Percentiles rank a stretch among this genome's conserved stretches.
phyloP scores from a whole-genome alignment of 2,888 invertebrate genomes.

The Machimus atricapillus region DNA sequence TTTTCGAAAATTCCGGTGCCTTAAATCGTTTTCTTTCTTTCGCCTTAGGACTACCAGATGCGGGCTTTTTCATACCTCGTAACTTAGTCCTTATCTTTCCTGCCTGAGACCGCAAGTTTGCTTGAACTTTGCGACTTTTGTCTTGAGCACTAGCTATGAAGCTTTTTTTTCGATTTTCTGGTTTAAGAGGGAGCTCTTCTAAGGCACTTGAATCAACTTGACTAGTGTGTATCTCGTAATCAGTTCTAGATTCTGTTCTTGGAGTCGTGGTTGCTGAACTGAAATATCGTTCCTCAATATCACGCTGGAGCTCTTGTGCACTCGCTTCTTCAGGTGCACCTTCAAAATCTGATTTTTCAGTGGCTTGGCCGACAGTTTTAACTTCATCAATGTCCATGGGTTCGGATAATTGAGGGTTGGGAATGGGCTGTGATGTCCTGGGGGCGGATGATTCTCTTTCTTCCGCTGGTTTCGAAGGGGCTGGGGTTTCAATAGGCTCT shows the following conservation, averaged over 20 bases:
- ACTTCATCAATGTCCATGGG: constrained; percentile 32
- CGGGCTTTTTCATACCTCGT: constrained; percentile 66
- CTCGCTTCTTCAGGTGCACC: constrained; percentile 64
- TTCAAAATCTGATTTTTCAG: constrained; percentile 58
- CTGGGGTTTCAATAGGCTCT: constrained; percentile 64
- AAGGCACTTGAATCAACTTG: constrained; percentile 73
- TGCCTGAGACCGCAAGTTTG: constrained; percentile 74
- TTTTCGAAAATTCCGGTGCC: constrained; percentile 60
- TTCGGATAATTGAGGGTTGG: constrained; percentile 25
- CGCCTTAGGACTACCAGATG: constrained; percentile 57
- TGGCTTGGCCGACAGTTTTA: neutral
- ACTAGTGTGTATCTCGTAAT: constrained; percentile 72
- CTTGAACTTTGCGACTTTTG: constrained; percentile 68
- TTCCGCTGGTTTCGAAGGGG: constrained; percentile 44
- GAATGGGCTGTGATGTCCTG: constrained; percentile 3
- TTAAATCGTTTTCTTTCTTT: constrained; percentile 59
- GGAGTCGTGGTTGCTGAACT: constrained; percentile 66
- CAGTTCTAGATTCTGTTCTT: constrained; percentile 67
- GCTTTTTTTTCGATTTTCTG: constrained; percentile 66
- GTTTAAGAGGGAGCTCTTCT: constrained; percentile 69
- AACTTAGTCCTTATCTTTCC: constrained; percentile 75
- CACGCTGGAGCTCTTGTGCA: constrained; percentile 68
- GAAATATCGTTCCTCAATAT: constrained; percentile 71
- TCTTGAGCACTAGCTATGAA: constrained; percentile 64
- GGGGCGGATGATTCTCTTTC: neutral